Base-by-base conservation (phyloP, 2,797 vertebrate genomes). In the Takifugu rubripes region DNA sequence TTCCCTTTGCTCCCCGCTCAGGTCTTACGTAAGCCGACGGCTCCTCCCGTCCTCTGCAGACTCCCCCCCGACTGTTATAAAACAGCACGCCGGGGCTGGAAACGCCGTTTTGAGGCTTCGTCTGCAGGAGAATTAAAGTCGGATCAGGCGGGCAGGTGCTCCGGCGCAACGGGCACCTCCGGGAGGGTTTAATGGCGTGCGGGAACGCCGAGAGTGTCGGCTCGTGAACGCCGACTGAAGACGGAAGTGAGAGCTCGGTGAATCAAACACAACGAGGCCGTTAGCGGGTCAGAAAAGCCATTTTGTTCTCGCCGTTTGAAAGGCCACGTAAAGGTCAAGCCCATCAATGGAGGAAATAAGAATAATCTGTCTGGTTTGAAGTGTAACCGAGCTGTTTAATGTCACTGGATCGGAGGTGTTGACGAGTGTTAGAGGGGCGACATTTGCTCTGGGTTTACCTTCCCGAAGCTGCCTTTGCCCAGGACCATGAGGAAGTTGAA, bases 401-500 rank as follows among this genome's bases (percentile, higher is more conserved):
- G 59, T 59, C 57, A 56, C 46, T 56, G 56, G 66, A 74, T 68
- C 49, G 59, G 51, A 64, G 45, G 61, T 44, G 33, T 24, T 36
- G 48, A 2, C 11, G 11, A 76, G 51, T 64, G 65, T 68, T 55
- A 5, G 50, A n/a, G 44, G 27, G 72, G 56, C 68, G 67, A 62
- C 71, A 75, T 75, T 82, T 78, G 0, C 1, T 59, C 52, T 59
- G 33, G 5, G 43, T 31, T 72, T 81, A 96, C 94, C 94, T 96
- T 96, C 71, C 95, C 94, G 68, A 95, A 95, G 61, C 94, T 96
- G 78, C 95, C 95, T 89, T 96, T 96, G 11, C 94, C 95, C 33
- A 96, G 88, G 68, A 96, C 94, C 95, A 95, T 95, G 66, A 96
- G 93, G 86, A 96, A 96, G 85, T 92, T 96, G 89, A 96, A 96